Percentiles rank a stretch among this genome's conserved stretches.
phyloP scores from a whole-genome alignment of 1,140 invertebrate genomes.

The Apocrypta bakeri region DNA sequence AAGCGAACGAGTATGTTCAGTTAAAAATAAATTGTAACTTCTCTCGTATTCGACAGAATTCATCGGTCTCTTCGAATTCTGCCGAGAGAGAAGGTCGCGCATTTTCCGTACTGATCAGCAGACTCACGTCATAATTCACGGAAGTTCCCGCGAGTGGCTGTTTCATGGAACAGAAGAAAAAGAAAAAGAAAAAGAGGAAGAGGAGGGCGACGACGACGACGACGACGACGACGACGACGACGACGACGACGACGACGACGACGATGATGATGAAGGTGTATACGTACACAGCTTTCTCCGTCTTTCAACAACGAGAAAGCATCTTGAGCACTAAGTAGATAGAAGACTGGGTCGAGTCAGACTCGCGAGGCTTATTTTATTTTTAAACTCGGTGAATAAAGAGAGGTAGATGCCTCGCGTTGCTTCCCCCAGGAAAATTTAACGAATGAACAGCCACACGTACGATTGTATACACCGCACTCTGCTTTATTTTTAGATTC shows the following conservation, averaged over 20 bases:
- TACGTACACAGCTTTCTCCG: not conserved
- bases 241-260: too few species aligned
- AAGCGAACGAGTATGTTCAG: too few species aligned
- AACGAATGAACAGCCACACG: slow-evolving; percentile 13
- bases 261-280: too few species aligned
- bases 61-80: too few species aligned
- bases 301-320: not conserved
- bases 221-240: too few species aligned
- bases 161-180: not conserved
- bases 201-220: too few species aligned
- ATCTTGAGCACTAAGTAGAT: slow-evolving; percentile 23
- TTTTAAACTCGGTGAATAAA: slow-evolving; percentile 37
- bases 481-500: not conserved
- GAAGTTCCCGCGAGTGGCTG: not conserved
- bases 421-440: slow-evolving; percentile 21
- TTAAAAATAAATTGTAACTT: too few species aligned
- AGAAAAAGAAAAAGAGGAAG: too few species aligned
- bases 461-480: not conserved
- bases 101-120: not conserved
- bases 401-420: slow-evolving; percentile 14
- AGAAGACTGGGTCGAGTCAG: slow-evolving; percentile 28
- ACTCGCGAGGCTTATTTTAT: slow-evolving; percentile 35
- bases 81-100: too few species aligned
- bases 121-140: not conserved
- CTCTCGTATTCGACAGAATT: too few species aligned